phyloP scores from a whole-genome alignment of 1,140 invertebrate genomes.

The Macrocentrus cingulum region DNA sequence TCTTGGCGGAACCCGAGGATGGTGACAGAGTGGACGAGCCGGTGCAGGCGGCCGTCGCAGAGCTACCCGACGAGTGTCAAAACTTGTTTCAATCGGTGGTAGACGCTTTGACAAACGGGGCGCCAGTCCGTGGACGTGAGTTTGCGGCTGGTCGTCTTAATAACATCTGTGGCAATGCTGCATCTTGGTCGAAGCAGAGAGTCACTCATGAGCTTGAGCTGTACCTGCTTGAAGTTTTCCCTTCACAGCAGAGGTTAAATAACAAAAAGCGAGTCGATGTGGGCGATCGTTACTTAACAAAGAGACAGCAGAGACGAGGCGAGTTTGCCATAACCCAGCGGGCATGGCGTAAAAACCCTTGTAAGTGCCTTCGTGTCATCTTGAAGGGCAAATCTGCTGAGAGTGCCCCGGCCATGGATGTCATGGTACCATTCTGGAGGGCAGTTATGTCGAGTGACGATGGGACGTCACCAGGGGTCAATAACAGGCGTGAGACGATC shows the following conservation, averaged over 20 bases:
- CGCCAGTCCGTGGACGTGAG: conserved; percentile 8
- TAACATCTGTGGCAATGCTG: conserved; percentile 6
- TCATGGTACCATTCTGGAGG: conserved; percentile 20
- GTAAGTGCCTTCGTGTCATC: not conserved
- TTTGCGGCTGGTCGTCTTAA: too few species aligned
- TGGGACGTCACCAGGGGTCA: not conserved
- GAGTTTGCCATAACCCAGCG: not conserved
- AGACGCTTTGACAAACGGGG: conserved; percentile 17
- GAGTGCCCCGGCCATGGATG: not conserved
- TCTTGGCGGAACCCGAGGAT: not conserved
- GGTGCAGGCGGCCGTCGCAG: not conserved
- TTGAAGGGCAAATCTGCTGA: not conserved
- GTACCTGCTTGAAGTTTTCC: conserved; percentile 5
- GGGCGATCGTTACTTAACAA: not conserved
- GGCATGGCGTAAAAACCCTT: not conserved
- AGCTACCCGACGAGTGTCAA: not conserved
- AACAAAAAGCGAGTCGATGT: not conserved
- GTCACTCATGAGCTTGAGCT: not conserved
- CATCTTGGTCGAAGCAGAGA: not conserved
- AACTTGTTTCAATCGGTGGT: not conserved
- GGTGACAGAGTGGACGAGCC: not conserved
- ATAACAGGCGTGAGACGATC: not conserved
- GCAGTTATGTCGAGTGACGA: not conserved
- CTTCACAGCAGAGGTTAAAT: conserved; percentile 10
- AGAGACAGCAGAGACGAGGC: not conserved